Percentiles rank a stretch among this genome's conserved stretches.
Evolutionary conservation across 1,140 invertebrate genomes (phyloP).

Genomic region (Plodia interpunctella): DNA sequence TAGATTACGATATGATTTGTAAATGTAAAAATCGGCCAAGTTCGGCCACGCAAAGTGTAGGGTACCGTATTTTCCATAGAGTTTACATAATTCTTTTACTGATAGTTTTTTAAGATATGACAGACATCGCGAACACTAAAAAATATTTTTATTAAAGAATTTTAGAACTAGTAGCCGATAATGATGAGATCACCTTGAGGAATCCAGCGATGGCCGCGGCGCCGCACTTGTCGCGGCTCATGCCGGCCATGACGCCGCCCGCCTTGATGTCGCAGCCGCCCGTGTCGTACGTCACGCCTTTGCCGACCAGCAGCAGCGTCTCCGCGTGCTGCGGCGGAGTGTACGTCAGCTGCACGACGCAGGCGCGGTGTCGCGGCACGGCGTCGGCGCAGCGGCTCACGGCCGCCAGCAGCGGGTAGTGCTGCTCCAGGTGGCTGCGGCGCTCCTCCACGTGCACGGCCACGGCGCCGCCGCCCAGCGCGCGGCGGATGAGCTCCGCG

Average conservation of each 20-base stretch:
- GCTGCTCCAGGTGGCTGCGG: slow-evolving; percentile 79
- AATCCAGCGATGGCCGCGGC: slow-evolving; percentile 95
- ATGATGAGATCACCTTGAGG: slow-evolving; percentile 85
- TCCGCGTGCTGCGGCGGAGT: slow-evolving; percentile 1
- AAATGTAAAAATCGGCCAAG: too few species aligned
- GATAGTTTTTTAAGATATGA: too few species aligned
- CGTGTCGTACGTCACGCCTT: slow-evolving; percentile 95
- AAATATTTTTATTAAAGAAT: too few species aligned
- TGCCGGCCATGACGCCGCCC: slow-evolving; percentile 91
- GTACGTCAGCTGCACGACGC: not conserved
- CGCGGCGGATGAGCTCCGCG: slow-evolving; percentile 84
- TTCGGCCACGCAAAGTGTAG: too few species aligned
- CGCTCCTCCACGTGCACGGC: slow-evolving; percentile 85
- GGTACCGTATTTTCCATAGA: too few species aligned
- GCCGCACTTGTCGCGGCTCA: slow-evolving; percentile 99
- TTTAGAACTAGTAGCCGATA: too few species aligned
- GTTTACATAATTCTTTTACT: too few species aligned
- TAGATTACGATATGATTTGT: too few species aligned
- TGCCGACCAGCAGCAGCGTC: not conserved
- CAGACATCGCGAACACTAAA: too few species aligned
- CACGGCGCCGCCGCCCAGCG: slow-evolving; percentile 80
- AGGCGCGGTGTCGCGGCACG: slow-evolving; percentile 81
- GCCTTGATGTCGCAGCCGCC: slow-evolving; percentile 93
- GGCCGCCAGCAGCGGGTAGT: slow-evolving; percentile 92
- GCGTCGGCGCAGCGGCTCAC: slow-evolving; percentile 91